These are phyloP conservation scores for Bombyx mori DNA, from an alignment of 1,140 invertebrate genomes.

Conservation along the genomic window ASM3026992v2 NC_085110.1:12745001-12745500, in stretches of 20 bases:
- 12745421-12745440: too few relatives aligned
- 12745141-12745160: conserved; percentile 34
- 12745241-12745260: conserved; percentile 46
- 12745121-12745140: conserved; percentile 31
- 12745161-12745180: conserved; percentile 31
- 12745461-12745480: too few relatives aligned
- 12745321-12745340: conserved; percentile 45
- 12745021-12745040: too few relatives aligned
- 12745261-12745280: conserved; percentile 34
- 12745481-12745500: too few relatives aligned
- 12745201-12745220: conserved; percentile 34
- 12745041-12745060: background rate
- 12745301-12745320: conserved; percentile 48
- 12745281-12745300: conserved; percentile 48
- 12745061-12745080: background rate
- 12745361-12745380: too few relatives aligned
- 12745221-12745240: conserved; percentile 40
- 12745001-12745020: too few relatives aligned
- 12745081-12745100: background rate
- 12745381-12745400: too few relatives aligned
- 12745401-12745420: too few relatives aligned
- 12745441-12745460: too few relatives aligned
- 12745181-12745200: conserved; percentile 39
- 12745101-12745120: conserved; percentile 44
- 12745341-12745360: too few relatives aligned